These are phyloP conservation scores for Hydrotaea diabolus DNA, from an alignment of 2,888 invertebrate species.

Conservation along the genomic window DNA sequence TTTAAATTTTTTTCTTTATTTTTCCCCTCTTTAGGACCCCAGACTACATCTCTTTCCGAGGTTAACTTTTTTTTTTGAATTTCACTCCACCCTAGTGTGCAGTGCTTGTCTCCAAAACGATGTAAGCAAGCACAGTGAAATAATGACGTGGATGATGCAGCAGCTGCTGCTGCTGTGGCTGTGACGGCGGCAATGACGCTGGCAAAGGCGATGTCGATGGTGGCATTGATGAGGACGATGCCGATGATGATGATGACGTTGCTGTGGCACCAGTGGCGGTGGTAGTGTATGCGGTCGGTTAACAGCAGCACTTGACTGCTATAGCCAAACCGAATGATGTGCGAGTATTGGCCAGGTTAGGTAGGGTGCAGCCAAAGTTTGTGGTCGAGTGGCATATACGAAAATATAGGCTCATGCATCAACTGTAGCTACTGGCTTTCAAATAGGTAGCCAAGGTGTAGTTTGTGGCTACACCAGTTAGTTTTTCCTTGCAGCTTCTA, in stretches of 20 bases:
- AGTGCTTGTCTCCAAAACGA: too few relatives aligned
- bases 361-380: not conserved
- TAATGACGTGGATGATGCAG: conserved; percentile 39
- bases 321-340: conserved; percentile 17
- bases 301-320: conserved; percentile 26
- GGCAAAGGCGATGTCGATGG: not conserved
- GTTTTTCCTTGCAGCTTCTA: too few relatives aligned
- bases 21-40: too few relatives aligned
- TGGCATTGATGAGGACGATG: not conserved
- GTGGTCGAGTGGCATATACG: not conserved
- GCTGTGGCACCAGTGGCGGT: not conserved
- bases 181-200: not conserved
- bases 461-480: too few relatives aligned
- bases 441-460: too few relatives aligned
- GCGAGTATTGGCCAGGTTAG: not conserved
- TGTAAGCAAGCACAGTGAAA: conserved; percentile 1
- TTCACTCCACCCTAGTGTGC: too few relatives aligned
- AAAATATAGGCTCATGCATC: too few relatives aligned
- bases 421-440: too few relatives aligned
- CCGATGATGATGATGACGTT: conserved; percentile 16
- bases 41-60: too few relatives aligned
- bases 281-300: conserved; percentile 43
- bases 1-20: too few relatives aligned
- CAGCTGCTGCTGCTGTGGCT: not conserved
- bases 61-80: too few relatives aligned